Percentiles rank a stretch among this genome's conserved stretches.
Conservation (phyloP, 1,140 invertebrate genomes). For the Stegodyphus mimosarum region DNA sequence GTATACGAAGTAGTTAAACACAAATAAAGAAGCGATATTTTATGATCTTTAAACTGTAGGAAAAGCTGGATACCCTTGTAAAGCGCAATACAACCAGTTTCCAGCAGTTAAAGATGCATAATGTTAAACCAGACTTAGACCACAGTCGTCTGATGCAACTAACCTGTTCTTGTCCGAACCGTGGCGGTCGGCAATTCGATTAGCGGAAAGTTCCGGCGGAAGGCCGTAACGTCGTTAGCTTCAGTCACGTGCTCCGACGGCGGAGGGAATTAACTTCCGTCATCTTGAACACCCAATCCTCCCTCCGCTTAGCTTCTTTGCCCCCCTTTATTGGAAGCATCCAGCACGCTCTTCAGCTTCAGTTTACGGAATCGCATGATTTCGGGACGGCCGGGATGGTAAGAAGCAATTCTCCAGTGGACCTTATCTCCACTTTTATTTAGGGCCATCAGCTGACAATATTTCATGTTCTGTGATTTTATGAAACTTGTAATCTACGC, state of each 20-base stretch:
- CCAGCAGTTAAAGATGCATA: no score
- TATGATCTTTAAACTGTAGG: no score
- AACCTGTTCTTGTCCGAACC: conserved; percentile 34
- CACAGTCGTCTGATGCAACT: not conserved
- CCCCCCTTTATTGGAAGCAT: not conserved
- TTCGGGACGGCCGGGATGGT: not conserved
- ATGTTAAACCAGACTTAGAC: no score
- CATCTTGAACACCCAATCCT: not conserved
- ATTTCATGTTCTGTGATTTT: no score
- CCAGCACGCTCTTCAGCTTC: not conserved
- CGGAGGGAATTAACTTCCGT: conserved; percentile 32
- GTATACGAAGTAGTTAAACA: no score
- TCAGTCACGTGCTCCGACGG: conserved; percentile 17
- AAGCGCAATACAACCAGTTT: no score
- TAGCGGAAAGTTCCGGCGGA: not conserved
- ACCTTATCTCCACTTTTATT: no score
- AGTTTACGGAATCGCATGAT: not conserved
- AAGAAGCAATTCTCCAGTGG: not conserved
- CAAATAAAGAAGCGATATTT: no score
- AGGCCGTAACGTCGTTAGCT: conserved; percentile 31
- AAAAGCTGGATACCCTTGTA: no score
- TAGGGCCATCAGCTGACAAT: no score
- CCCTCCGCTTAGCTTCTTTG: not conserved
- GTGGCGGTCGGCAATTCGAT: conserved; percentile 20
- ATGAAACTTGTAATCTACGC: no score